A percentile compares a stretch with the other conserved stretches of the same genome.
Conservation (phyloP, 2,113 vertebrate species). For the Halcyon senegalensis region DNA sequence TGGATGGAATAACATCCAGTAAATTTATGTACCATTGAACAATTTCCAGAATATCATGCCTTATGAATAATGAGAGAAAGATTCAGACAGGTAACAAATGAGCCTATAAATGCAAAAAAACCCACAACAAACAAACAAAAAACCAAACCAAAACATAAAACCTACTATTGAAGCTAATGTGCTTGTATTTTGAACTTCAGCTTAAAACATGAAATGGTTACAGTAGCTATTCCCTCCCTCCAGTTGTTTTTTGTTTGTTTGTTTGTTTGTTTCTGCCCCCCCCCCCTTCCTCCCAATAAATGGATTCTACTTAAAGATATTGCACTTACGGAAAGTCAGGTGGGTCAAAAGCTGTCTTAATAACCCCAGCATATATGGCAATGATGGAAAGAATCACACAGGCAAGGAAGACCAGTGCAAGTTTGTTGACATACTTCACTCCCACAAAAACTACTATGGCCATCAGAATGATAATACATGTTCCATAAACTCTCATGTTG, state of each 20-base stretch:
- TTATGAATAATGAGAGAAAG: too few relatives aligned
- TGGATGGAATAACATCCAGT: neutral
- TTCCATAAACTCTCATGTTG: slow-evolving; percentile 95
- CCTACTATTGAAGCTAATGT: too few relatives aligned
- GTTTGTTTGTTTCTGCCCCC: neutral
- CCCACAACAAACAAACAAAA: too few relatives aligned
- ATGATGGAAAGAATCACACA: slow-evolving; percentile 95
- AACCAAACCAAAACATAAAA: too few relatives aligned
- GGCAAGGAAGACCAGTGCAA: slow-evolving; percentile 92
- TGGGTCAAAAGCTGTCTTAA: slow-evolving; percentile 91
- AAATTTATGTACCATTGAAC: neutral
- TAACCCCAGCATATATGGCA: slow-evolving; percentile 93
- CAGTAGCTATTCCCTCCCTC: neutral
- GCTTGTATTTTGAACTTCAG: neutral
- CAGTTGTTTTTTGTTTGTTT: neutral
- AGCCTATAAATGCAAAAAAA: too few relatives aligned
- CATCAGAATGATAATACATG: slow-evolving; percentile 88
- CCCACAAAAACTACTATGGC: slow-evolving; percentile 92
- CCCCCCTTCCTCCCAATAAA: neutral
- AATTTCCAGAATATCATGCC: too few relatives aligned
- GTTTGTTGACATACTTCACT: slow-evolving; percentile 96
- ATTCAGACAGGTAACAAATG: too few relatives aligned
- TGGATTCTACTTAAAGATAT: neutral
- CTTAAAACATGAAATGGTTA: neutral
- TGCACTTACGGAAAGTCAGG: slow-evolving; percentile 88